These are phyloP conservation scores for Anguilla pacifica DNA, from an alignment of 2,797 vertebrate genomes.

Conservation along the genomic window DNA sequence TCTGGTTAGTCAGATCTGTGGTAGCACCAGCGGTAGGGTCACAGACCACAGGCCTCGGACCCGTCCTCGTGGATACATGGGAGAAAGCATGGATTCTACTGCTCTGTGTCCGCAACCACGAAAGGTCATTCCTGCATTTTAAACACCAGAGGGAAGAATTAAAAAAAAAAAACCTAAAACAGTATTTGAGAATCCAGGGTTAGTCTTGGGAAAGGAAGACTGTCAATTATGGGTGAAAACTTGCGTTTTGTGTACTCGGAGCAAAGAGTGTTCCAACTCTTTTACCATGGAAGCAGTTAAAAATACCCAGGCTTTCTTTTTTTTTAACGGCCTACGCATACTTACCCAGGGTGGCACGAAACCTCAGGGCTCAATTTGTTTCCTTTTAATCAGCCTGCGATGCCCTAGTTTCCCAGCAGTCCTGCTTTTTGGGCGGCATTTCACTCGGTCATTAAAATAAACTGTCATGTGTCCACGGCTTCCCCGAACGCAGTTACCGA, in stretches of 20 bases:
- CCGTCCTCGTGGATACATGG: conserved; percentile 48
- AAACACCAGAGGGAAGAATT: neutral
- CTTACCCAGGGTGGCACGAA: conserved; percentile 45
- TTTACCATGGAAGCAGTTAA: conserved; percentile 22
- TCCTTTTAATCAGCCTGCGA: conserved; percentile 62
- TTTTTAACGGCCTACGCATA: conserved; percentile 16
- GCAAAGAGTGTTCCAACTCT: conserved; percentile 9
- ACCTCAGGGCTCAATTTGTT: conserved; percentile 55
- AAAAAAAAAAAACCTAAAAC: neutral
- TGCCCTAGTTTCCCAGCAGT: conserved; percentile 54
- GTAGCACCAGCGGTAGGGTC: conserved; percentile 42
- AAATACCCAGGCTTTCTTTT: conserved; percentile 35
- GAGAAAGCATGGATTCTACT: conserved; percentile 49
- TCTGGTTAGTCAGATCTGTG: conserved; percentile 23
- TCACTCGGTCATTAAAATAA: conserved; percentile 68
- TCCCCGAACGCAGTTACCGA: conserved; percentile 37
- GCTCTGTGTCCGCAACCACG: conserved; percentile 25
- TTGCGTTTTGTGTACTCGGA: conserved; percentile 37
- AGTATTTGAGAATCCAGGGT: neutral
- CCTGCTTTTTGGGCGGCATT: conserved; percentile 44
- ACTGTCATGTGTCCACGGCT: conserved; percentile 65
- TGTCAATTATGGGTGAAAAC: conserved; percentile 29
- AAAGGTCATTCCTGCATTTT: conserved; percentile 25
- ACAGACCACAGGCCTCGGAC: conserved; percentile 45
- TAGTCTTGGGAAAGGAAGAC: conserved; percentile 2